These are phyloP conservation scores for Orthonychiurus folsomi DNA, from an alignment of 2,888 invertebrate genomes.

Conservation along the genomic window DNA sequence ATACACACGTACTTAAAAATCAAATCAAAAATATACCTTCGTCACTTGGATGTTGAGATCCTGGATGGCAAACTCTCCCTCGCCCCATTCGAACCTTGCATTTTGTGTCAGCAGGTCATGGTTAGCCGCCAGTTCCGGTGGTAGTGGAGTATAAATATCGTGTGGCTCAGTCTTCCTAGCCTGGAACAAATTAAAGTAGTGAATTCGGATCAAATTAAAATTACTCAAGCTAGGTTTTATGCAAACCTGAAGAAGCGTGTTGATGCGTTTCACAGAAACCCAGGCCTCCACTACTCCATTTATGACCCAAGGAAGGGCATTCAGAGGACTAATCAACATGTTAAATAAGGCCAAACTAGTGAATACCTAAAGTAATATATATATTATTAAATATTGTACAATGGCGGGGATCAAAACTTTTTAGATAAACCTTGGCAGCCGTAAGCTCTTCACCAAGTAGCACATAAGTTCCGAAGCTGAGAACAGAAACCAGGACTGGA, in stretches of 20 bases:
- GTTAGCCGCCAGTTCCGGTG: constrained; percentile 4
- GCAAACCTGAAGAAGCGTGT: constrained; percentile 12
- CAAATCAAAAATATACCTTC: constrained; percentile 11
- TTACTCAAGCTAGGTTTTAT: constrained; percentile 2
- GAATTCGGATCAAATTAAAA: background rate
- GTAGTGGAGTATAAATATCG: constrained; percentile 18
- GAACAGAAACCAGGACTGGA: constrained; percentile 76
- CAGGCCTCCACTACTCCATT: constrained; percentile 86
- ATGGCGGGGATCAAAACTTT: background rate
- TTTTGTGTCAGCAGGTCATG: background rate
- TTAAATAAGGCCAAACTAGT: constrained; percentile 89
- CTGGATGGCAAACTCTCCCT: background rate
- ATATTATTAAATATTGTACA: background rate
- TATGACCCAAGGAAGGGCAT: constrained; percentile 97
- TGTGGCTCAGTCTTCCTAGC: constrained; percentile 28
- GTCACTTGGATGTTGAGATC: constrained; percentile 18
- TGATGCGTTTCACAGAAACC: constrained; percentile 20
- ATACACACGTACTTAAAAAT: too few relatives aligned
- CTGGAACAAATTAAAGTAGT: constrained; percentile 2
- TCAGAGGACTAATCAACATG: constrained; percentile 90
- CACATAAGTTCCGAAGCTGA: constrained; percentile 71
- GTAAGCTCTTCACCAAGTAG: constrained; percentile 67
- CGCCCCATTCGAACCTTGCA: constrained; percentile 17
- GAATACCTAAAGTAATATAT: constrained; percentile 54
- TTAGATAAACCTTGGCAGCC: constrained; percentile 63